Percentiles rank a stretch among this genome's conserved stretches.
These are phyloP conservation scores for Sepiola atlantica DNA, from an alignment of 2,888 invertebrate species.

Conservation along the genomic window DNA sequence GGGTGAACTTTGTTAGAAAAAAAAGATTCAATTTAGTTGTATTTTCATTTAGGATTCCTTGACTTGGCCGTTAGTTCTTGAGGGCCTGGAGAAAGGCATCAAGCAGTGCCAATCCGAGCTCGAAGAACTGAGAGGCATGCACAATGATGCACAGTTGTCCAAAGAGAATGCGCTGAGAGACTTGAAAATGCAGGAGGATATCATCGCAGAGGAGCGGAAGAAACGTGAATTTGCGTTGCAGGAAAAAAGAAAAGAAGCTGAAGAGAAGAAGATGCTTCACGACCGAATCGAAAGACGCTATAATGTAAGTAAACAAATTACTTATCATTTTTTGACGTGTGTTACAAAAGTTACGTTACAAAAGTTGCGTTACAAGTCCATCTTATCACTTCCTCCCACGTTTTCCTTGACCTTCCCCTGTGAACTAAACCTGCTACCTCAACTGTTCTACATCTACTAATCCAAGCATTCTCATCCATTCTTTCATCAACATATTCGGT, in stretches of 20 bases:
- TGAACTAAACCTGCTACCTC: no score
- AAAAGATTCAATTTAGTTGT: background rate
- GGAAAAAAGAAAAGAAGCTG: constrained; percentile 74
- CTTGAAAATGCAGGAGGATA: constrained; percentile 70
- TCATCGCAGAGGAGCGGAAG: constrained; percentile 72
- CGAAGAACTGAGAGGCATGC: constrained; percentile 71
- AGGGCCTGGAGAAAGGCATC: constrained; percentile 40
- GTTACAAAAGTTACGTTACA: no score
- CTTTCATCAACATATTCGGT: no score
- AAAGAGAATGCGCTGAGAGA: constrained; percentile 71
- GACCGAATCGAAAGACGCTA: constrained; percentile 73
- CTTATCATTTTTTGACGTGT: no score
- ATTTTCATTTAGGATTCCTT: constrained; percentile 41
- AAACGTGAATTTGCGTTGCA: constrained; percentile 73
- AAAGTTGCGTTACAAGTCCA: no score
- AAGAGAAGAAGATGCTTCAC: constrained; percentile 74
- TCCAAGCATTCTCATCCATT: no score
- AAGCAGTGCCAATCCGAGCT: constrained; percentile 58
- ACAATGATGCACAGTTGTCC: constrained; percentile 71
- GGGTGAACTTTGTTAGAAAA: no score
- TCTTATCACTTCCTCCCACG: no score
- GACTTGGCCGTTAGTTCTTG: constrained; percentile 38
- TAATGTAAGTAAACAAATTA: constrained; percentile 58
- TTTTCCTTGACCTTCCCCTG: no score
- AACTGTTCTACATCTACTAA: no score